Percentiles rank a stretch among this genome's conserved stretches.
Conservation (phyloP, 2,888 invertebrate species). For the Patella caerulea region DNA sequence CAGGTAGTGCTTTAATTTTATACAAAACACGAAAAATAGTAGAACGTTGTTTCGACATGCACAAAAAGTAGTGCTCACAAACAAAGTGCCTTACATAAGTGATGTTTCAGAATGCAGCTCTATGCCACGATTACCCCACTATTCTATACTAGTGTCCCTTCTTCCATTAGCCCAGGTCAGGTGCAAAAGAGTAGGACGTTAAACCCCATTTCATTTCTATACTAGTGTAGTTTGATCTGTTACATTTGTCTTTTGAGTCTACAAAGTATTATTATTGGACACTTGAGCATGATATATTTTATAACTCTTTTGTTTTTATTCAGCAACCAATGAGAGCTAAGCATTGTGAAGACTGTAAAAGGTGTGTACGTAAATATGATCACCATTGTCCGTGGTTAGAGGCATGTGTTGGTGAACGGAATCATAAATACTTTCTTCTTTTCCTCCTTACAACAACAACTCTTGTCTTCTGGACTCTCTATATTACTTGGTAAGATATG, state of each 20-base stretch:
- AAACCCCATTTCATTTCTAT: neutral
- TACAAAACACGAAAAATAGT: neutral
- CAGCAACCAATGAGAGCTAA: slow-evolving; percentile 70
- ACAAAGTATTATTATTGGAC: neutral
- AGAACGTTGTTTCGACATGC: neutral
- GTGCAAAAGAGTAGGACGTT: neutral
- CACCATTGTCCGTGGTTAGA: slow-evolving; percentile 72
- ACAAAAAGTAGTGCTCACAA: neutral
- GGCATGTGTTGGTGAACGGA: slow-evolving; percentile 70
- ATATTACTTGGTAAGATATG: slow-evolving; percentile 56
- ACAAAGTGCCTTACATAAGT: neutral
- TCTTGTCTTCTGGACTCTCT: slow-evolving; percentile 64
- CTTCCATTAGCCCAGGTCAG: no score
- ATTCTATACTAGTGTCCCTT: no score
- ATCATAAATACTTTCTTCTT: slow-evolving; percentile 69
- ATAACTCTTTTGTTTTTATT: slow-evolving; percentile 18
- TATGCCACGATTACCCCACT: neutral
- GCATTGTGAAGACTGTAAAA: slow-evolving; percentile 70
- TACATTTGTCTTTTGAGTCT: neutral
- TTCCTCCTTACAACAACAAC: slow-evolving; percentile 62
- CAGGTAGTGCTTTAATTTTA: slow-evolving; percentile 41
- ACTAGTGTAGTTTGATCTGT: neutral
- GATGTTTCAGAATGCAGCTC: neutral
- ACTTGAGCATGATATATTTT: no score
- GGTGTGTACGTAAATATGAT: slow-evolving; percentile 70